Percentiles rank a stretch among this genome's conserved stretches.
phyloP scores from a whole-genome alignment of 2,797 vertebrate genomes.

The Ctenochaetus hawaiiensis region DNA sequence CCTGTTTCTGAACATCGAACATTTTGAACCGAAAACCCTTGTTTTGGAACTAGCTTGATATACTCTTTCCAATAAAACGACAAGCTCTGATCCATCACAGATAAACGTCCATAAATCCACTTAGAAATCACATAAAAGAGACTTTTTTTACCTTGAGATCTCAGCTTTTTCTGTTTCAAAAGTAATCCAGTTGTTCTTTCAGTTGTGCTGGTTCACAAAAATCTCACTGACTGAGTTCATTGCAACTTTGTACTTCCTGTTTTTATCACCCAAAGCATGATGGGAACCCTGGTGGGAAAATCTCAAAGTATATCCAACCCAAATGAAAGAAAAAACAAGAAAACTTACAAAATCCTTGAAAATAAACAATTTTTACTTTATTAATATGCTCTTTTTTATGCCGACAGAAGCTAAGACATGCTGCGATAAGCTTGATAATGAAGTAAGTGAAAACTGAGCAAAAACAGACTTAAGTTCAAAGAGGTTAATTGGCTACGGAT shows the following conservation, averaged over 20 bases:
- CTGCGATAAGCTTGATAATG: not conserved
- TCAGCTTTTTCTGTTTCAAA: not conserved
- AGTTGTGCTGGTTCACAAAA: not conserved
- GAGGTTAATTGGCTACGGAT: conserved; percentile 7
- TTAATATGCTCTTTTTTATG: not conserved
- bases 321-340: conserved; percentile 1
- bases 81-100: not conserved
- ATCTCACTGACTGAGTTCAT: conserved; percentile 5
- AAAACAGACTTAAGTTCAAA: conserved; percentile 9
- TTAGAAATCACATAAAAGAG: not conserved
- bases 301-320: conserved; percentile 15
- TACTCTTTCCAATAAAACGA: conserved; percentile 4
- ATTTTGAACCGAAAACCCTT: not conserved
- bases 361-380: not conserved
- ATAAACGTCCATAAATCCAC: not conserved
- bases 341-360: conserved; percentile 1
- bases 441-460: not conserved
- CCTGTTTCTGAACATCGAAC: not conserved
- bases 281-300: conserved; percentile 13
- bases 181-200: conserved; percentile 6
- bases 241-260: conserved; percentile 1
- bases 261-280: conserved; percentile 19
- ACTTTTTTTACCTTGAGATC: not conserved
- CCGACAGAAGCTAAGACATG: not conserved
- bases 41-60: not conserved